These are phyloP conservation scores for Nasonia giraulti DNA, from an alignment of 1,140 invertebrate species.

Conservation along the genomic window DNA sequence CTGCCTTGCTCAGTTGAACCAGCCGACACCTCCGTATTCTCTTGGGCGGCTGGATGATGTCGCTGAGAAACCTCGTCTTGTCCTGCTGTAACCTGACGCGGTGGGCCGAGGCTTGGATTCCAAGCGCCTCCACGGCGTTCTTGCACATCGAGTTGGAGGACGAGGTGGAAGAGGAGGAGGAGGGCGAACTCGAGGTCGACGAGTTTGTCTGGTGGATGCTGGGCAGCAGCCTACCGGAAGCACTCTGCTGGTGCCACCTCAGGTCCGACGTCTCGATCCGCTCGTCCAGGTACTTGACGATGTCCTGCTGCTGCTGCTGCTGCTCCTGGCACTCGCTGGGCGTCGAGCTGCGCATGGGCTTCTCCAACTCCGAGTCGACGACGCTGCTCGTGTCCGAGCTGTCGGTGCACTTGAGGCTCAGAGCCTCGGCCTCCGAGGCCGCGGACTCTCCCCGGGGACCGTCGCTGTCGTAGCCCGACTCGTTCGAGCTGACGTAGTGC, in stretches of 20 bases:
- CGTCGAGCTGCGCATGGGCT: slow-evolving; percentile 65
- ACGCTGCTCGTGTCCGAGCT: slow-evolving; percentile 71
- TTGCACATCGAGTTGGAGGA: slow-evolving; percentile 49
- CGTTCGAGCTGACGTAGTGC: slow-evolving; percentile 86
- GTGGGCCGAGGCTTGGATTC: slow-evolving; percentile 58
- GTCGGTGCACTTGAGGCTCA: slow-evolving; percentile 66
- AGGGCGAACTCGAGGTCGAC: slow-evolving; percentile 33
- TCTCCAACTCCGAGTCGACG: slow-evolving; percentile 69
- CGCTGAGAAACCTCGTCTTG: slow-evolving; percentile 69
- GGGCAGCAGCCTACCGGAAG: slow-evolving; percentile 67
- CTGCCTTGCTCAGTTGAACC: slow-evolving; percentile 74
- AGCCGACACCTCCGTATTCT: slow-evolving; percentile 65
- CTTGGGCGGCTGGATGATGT: slow-evolving; percentile 69
- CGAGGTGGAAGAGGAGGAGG: slow-evolving; percentile 24
- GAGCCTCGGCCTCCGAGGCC: slow-evolving; percentile 66
- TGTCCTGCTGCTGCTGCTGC: slow-evolving; percentile 29
- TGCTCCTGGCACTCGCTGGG: slow-evolving; percentile 62
- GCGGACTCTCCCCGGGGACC: slow-evolving; percentile 74
- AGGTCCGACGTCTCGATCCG: slow-evolving; percentile 46
- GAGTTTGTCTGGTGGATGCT: slow-evolving; percentile 69
- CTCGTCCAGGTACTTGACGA: slow-evolving; percentile 33
- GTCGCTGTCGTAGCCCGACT: slow-evolving; percentile 89
- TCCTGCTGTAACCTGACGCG: slow-evolving; percentile 69
- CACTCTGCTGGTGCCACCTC: slow-evolving; percentile 70
- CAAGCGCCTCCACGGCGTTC: slow-evolving; percentile 13